phyloP scores from a whole-genome alignment of 2,113 vertebrate species.

The Plectropomus leopardus region DNA sequence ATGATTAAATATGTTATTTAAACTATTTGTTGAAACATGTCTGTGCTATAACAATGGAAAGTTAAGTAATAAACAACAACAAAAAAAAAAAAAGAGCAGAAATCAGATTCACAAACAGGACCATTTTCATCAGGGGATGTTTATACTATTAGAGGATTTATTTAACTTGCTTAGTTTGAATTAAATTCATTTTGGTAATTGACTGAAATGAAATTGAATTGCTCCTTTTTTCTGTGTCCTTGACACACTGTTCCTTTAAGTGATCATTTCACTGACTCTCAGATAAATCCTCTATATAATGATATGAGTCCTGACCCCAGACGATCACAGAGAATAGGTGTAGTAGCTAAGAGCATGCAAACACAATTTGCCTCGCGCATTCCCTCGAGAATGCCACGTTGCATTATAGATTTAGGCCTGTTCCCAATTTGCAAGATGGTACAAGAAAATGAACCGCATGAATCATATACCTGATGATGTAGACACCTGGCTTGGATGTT shows the following conservation, averaged over 20 bases:
- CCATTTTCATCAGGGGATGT: slow-evolving; percentile 39
- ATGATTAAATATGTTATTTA: slow-evolving; percentile 68
- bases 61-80: no score
- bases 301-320: slow-evolving; percentile 74
- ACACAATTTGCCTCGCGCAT: slow-evolving; percentile 66
- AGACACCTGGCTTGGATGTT: slow-evolving; percentile 71
- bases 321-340: slow-evolving; percentile 61
- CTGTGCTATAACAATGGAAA: slow-evolving; percentile 25
- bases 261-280: slow-evolving; percentile 66
- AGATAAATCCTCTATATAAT: slow-evolving; percentile 76
- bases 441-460: slow-evolving; percentile 71
- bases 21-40: slow-evolving; percentile 13
- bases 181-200: slow-evolving; percentile 70
- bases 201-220: slow-evolving; percentile 66
- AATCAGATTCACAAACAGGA: slow-evolving; percentile 50
- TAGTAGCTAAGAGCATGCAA: slow-evolving; percentile 62
- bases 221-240: slow-evolving; percentile 55
- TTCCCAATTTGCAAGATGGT: slow-evolving; percentile 78
- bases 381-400: slow-evolving; percentile 48
- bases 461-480: slow-evolving; percentile 75
- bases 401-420: slow-evolving; percentile 73
- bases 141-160: slow-evolving; percentile 41
- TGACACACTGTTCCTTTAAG: slow-evolving; percentile 67
- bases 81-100: no score
- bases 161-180: slow-evolving; percentile 61